Evolutionary conservation across 2,113 vertebrate species (phyloP).

Genomic region (Ammodytes dubius): DNA sequence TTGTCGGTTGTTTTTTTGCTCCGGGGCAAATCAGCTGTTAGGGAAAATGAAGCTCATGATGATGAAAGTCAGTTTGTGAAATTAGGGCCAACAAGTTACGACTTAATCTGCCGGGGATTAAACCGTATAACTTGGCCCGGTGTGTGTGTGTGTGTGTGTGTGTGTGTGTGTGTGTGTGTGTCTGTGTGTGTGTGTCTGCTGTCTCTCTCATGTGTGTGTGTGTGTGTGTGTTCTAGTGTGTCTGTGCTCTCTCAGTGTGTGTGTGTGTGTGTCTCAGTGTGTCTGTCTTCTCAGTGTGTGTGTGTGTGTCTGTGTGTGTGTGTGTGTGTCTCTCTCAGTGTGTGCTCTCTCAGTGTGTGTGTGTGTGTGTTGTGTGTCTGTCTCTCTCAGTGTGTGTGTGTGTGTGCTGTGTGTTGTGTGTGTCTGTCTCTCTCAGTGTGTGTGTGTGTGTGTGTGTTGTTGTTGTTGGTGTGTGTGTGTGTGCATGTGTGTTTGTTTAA

Average conservation of each 20-base stretch:
- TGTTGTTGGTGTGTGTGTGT: no score
- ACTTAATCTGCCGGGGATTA: constrained; percentile 48
- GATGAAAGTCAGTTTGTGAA: constrained; percentile 46
- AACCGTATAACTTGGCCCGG: constrained; percentile 22
- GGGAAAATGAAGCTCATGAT: constrained; percentile 6
- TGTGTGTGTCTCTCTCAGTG: no score
- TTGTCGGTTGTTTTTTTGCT: background rate
- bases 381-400: constrained; percentile 28
- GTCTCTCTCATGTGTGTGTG: no score
- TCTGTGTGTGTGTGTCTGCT: constrained; percentile 37
- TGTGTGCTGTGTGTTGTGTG: constrained; percentile 43
- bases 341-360: background rate
- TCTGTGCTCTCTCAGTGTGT: no score
- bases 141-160: constrained; percentile 24
- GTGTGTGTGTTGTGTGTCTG: constrained; percentile 31
- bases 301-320: no score
- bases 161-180: constrained; percentile 46
- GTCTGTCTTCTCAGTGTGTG: no score
- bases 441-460: no score
- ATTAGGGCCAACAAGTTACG: constrained; percentile 55
- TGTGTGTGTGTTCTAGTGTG: no score
- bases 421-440: background rate
- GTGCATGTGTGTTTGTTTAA: no score
- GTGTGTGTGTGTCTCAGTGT: no score
- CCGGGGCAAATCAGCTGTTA: constrained; percentile 8